Conservation (phyloP, 2,113 vertebrate genomes). For the Odocoileus virginianus region DNA sequence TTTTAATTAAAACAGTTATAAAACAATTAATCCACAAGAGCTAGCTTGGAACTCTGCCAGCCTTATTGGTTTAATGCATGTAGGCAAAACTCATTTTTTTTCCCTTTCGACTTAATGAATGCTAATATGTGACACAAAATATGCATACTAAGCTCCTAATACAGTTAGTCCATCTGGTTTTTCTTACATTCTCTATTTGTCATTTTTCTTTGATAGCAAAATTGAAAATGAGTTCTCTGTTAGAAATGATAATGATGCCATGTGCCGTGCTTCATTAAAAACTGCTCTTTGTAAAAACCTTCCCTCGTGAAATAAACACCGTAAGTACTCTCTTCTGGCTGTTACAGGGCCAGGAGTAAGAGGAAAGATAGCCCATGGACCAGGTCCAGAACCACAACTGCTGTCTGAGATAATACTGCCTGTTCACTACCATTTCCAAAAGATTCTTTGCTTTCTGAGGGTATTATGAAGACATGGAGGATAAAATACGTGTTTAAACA, state of each 20-base stretch:
- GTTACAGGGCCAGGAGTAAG: not conserved
- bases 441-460: conserved; percentile 34
- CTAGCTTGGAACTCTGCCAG: conserved; percentile 82
- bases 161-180: conserved; percentile 86
- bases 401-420: not conserved
- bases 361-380: not conserved
- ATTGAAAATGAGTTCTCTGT: conserved; percentile 78
- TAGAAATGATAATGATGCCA: conserved; percentile 76
- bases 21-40: conserved; percentile 87
- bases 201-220: conserved; percentile 82
- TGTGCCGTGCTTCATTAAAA: conserved; percentile 75
- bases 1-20: conserved; percentile 90
- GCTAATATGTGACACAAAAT: conserved; percentile 87
- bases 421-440: conserved; percentile 28
- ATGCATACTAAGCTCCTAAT: conserved; percentile 82
- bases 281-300: conserved; percentile 67
- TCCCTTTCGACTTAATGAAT: conserved; percentile 85
- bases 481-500: conserved; percentile 74
- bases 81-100: conserved; percentile 83
- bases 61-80: conserved; percentile 85
- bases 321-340: not conserved
- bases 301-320: conserved; percentile 46
- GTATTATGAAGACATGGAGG: conserved; percentile 48
- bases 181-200: conserved; percentile 82
- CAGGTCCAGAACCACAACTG: not conserved